Evolutionary conservation across 2,797 vertebrate species (phyloP), one percentile per base, ranked within the genome.

Genomic region (Oryzias sinensis): DNA sequence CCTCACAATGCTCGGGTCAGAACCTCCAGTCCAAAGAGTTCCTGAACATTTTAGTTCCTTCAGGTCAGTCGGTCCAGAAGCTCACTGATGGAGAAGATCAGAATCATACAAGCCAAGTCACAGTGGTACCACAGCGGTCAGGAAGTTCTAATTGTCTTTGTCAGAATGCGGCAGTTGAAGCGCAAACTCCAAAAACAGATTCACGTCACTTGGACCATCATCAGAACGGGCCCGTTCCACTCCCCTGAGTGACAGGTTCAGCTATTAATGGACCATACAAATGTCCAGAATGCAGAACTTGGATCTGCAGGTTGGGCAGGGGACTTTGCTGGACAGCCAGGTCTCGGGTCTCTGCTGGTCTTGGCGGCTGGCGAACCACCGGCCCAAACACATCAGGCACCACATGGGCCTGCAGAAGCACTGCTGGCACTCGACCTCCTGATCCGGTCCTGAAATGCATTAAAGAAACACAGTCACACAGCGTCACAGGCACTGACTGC

Each of bases 341-440:
- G 94, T 97, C 79, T 98, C 95, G 0, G 95, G 95, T 70, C 84
- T 94, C 61, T 95, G 93, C 82, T 96, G 94, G 59, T 98, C 95
- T 76, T 98, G 97, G 1, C 94, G 93, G 80, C 96, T 98, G 68
- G 96, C 95, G 0, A 98, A 98, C 97, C 97, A 98, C 51, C 95
- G 95, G 20, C 97, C 96, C 92, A 98, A 89, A 76, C 97, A 98
- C 14, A 93, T 93, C 33, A 98, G 83, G 74, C 97, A 98, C 97
- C 96, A 98, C 97, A 97, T 98, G 48, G 97, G 97, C 16, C 95
- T 93, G 69, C 97, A 98, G 81, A 92, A 93, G 74, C 97, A 98
- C 59, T 88, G 91, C 80, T 95, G 93, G 70, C 97, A 98, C 5
- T 93, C 94, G 0, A 91, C 90, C 5, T 76, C 79, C 0, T 17